Evolutionary conservation across 2,797 vertebrate genomes (phyloP).

Genomic region (Halcyon leucocephala): DNA sequence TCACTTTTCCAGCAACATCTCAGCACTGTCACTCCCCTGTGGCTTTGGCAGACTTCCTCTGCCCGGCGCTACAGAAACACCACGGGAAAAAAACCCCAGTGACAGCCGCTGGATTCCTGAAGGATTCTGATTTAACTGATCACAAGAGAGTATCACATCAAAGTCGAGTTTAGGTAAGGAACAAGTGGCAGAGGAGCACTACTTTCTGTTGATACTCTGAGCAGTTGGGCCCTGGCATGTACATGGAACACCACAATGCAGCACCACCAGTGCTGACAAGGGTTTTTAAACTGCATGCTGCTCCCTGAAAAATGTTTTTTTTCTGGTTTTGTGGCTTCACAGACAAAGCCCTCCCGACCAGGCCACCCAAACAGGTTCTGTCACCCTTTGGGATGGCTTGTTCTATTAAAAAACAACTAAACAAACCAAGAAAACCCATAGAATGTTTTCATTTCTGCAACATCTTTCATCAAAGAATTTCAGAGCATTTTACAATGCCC

Average conservation of each 20-base stretch:
- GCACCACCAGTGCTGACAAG: background rate
- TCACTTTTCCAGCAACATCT: background rate
- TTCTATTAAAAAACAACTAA: background rate
- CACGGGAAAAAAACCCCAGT: background rate
- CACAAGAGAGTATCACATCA: background rate
- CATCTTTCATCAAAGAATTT: background rate
- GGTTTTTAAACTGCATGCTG: background rate
- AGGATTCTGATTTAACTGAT: background rate
- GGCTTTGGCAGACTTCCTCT: background rate
- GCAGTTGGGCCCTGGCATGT: background rate
- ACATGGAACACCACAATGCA: background rate
- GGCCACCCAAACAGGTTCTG: constrained; percentile 39
- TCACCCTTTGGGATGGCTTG: background rate
- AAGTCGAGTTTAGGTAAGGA: background rate
- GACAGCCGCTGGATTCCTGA: background rate
- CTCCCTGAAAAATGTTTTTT: background rate
- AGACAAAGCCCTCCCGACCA: background rate
- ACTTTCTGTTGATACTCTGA: background rate
- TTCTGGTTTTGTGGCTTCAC: background rate
- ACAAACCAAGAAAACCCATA: background rate
- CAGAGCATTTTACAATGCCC: accelerated
- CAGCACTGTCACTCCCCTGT: background rate
- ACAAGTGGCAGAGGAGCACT: background rate
- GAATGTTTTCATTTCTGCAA: constrained; percentile 22
- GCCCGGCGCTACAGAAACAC: background rate